Conservation (phyloP, 2,113 vertebrate genomes). For the Sylvia atricapilla region DNA sequence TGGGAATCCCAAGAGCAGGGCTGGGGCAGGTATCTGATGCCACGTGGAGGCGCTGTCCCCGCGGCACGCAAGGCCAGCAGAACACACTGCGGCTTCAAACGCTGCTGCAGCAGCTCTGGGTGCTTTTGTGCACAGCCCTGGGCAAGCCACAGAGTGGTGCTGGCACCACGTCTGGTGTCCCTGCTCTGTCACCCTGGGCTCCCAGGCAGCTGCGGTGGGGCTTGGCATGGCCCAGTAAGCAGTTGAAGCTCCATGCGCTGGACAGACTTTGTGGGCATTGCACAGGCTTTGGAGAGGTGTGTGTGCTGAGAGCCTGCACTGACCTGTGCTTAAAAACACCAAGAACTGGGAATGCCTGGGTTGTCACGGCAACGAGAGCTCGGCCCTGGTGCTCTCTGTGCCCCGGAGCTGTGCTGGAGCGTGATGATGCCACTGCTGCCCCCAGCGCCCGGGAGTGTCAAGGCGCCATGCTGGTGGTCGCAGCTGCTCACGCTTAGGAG, state of each 20-base stretch:
- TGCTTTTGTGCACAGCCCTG: background rate
- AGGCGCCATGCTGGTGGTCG: accelerated
- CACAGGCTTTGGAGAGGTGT: accelerated
- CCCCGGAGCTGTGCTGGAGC: background rate
- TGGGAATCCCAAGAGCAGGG: accelerated
- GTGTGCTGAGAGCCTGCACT: background rate
- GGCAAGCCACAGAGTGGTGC: background rate
- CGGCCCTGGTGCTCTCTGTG: background rate
- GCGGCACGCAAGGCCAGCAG: accelerated
- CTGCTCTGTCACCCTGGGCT: background rate
- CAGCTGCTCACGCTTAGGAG: background rate
- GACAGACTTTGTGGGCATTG: background rate
- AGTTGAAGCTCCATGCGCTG: accelerated
- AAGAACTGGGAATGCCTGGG: accelerated
- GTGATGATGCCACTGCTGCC: accelerated
- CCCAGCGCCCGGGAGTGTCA: accelerated
- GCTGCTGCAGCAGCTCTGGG: background rate
- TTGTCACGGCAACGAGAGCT: background rate
- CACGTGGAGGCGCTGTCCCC: background rate
- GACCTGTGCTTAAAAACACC: background rate
- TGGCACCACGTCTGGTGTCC: background rate
- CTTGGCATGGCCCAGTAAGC: background rate
- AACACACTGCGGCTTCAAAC: accelerated
- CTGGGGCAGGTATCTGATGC: background rate
- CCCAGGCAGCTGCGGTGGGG: background rate